Percentiles rank a stretch among this genome's conserved stretches.
These are phyloP conservation scores for Dryobates pubescens DNA, from an alignment of 2,797 vertebrate genomes.

Conservation along the genomic window DNA sequence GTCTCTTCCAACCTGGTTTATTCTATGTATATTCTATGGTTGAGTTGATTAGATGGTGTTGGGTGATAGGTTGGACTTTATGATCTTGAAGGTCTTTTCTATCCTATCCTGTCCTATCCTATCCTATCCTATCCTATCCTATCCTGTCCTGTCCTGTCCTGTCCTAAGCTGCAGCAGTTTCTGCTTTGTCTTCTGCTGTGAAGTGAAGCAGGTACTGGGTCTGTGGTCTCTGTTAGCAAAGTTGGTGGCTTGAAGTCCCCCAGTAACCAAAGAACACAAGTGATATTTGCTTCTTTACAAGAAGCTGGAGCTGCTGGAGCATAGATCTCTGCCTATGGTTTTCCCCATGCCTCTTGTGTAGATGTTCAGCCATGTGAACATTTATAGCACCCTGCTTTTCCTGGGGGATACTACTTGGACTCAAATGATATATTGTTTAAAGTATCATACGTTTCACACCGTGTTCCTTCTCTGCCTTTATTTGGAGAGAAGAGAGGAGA, in stretches of 20 bases:
- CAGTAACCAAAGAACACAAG: accelerated
- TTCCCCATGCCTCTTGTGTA: accelerated
- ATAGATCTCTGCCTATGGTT: background rate
- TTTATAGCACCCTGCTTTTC: background rate
- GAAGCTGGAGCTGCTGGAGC: background rate
- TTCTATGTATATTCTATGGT: too few species aligned
- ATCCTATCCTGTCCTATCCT: too few species aligned
- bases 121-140: too few species aligned
- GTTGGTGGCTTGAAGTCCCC: background rate
- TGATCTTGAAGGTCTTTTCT: too few species aligned
- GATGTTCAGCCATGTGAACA: accelerated
- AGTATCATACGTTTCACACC: background rate
- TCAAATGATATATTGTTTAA: background rate
- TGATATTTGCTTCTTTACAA: background rate
- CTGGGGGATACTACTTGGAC: too few species aligned
- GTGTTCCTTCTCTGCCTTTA: background rate
- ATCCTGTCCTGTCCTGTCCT: too few species aligned
- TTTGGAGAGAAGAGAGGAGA: background rate
- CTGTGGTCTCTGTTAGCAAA: background rate
- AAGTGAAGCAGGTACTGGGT: background rate
- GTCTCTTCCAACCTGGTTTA: too few species aligned
- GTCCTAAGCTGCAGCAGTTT: background rate
- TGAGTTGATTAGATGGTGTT: too few species aligned
- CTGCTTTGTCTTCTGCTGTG: background rate
- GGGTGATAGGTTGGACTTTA: too few species aligned